A percentile compares a stretch with the other conserved stretches of the same genome.
These are phyloP conservation scores for Rhabdomys dilectus DNA, from an alignment of 2,113 vertebrate species.

Conservation along the genomic window DNA sequence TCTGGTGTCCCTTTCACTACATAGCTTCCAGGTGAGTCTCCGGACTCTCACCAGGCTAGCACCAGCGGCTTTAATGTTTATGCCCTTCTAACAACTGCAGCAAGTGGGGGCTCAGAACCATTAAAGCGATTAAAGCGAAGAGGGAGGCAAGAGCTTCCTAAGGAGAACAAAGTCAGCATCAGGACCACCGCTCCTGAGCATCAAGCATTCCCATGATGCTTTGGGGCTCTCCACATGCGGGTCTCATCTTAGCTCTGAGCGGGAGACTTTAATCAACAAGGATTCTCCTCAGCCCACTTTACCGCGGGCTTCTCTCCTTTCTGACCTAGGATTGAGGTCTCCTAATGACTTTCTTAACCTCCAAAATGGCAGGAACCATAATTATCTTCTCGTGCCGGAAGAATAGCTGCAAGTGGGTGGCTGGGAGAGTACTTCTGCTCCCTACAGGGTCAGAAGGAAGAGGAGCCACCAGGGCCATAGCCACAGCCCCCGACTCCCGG, in stretches of 20 bases:
- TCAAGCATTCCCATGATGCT: background rate
- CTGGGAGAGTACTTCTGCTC: background rate
- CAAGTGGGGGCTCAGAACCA: background rate
- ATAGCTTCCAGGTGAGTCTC: background rate
- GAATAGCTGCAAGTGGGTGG: rapidly evolving
- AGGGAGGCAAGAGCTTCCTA: background rate
- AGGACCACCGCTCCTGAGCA: background rate
- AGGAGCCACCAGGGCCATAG: background rate
- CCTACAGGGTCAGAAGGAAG: background rate
- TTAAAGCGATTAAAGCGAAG: background rate
- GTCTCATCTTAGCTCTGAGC: background rate
- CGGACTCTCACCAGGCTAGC: background rate
- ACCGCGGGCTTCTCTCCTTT: background rate
- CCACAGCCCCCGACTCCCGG: background rate
- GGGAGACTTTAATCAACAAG: rapidly evolving
- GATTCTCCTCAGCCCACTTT: rapidly evolving
- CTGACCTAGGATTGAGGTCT: background rate
- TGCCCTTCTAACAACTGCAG: background rate
- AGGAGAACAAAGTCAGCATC: background rate
- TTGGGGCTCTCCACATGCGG: background rate
- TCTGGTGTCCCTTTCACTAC: rapidly evolving
- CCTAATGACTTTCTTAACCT: background rate
- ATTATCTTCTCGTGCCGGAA: background rate
- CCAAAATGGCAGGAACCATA: background rate
- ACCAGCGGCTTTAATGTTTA: background rate